Percentiles rank a stretch among this genome's conserved stretches.
phyloP scores from a whole-genome alignment of 1,140 invertebrate species.

The Caerostris darwini region DNA sequence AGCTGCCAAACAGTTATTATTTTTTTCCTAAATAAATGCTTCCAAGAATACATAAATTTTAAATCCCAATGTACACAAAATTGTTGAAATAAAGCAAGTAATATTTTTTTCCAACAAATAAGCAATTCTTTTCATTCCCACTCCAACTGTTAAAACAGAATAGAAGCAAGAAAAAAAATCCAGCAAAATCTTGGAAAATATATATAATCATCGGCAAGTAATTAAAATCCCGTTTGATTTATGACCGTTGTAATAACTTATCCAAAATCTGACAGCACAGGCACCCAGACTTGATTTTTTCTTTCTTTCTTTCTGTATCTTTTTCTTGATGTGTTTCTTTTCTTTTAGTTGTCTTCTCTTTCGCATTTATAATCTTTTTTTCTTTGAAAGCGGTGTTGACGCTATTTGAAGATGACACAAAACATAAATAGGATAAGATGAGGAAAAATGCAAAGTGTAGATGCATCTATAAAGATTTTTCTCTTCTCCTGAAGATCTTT shows the following conservation, averaged over 20 bases:
- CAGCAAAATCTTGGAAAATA: too few species aligned
- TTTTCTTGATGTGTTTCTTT: neutral
- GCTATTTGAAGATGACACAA: neutral
- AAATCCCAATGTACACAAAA: too few species aligned
- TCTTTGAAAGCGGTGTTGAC: neutral
- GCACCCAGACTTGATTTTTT: too few species aligned
- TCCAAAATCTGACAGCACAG: neutral
- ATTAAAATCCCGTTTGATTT: conserved; percentile 43
- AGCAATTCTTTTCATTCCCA: too few species aligned
- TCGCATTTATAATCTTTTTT: neutral
- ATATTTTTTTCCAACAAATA: neutral
- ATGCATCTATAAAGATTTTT: neutral
- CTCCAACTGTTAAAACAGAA: neutral
- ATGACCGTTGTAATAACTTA: conserved; percentile 25
- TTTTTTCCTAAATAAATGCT: neutral
- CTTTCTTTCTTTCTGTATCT: too few species aligned
- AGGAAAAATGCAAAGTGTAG: neutral
- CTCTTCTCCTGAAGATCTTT: neutral
- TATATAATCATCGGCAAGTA: conserved; percentile 20
- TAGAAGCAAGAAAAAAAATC: neutral
- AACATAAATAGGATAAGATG: neutral
- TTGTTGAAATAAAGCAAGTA: neutral
- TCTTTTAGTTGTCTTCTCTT: neutral
- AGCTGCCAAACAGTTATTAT: too few species aligned
- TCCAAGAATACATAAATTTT: too few species aligned